Evolutionary conservation across 2,888 invertebrate genomes (phyloP).

Genomic region (Micropterix aruncella): DNA sequence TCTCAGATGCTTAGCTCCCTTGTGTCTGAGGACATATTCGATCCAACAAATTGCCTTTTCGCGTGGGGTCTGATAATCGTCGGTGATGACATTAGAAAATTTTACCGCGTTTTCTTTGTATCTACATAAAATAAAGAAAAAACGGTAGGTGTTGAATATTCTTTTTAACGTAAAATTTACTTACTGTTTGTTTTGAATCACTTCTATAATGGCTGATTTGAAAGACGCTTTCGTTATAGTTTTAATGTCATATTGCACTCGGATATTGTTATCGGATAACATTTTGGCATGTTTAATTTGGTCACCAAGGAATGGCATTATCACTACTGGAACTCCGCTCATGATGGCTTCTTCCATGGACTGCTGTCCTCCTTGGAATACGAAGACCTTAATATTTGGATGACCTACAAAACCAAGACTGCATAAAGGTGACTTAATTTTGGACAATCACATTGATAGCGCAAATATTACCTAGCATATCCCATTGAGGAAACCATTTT

Average conservation of each 20-base stretch:
- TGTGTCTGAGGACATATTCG: conserved; percentile 15
- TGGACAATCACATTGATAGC: no score
- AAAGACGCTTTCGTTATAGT: conserved; percentile 2
- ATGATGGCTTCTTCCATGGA: conserved; percentile 12
- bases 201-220: conserved; percentile 1
- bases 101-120: conserved; percentile 13
- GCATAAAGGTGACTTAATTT: no score
- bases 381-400: conserved; percentile 10
- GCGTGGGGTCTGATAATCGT: conserved; percentile 15
- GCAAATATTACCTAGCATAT: conserved; percentile 20
- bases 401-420: conserved; percentile 10
- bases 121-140: conserved; percentile 11
- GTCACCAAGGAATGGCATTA: conserved; percentile 10
- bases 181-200: conserved; percentile 1
- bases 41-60: conserved; percentile 17
- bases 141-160: background rate
- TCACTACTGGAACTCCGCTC: conserved; percentile 9
- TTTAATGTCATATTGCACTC: background rate
- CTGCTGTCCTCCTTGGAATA: conserved; percentile 11
- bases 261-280: conserved; percentile 2
- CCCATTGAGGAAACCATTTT: conserved; percentile 23
- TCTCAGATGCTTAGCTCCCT: conserved; percentile 14
- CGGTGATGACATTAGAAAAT: conserved; percentile 12
- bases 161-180: conserved; percentile 1
- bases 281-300: conserved; percentile 7